phyloP scores from a whole-genome alignment of 1,140 invertebrate genomes.

The Caenorhabditis tropicalis region DNA sequence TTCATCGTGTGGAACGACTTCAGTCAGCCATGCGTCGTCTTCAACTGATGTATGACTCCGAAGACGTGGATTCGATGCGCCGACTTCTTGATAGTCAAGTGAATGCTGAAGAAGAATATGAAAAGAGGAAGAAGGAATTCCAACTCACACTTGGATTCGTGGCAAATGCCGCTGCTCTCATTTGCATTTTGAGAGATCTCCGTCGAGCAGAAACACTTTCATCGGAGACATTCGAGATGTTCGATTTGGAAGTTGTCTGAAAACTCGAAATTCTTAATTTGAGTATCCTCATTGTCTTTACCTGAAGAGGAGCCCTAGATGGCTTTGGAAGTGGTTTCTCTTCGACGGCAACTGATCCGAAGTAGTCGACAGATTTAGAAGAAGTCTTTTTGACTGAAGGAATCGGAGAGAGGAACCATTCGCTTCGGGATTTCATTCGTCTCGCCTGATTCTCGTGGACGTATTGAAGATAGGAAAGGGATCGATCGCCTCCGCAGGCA shows the following conservation, averaged over 20 bases:
- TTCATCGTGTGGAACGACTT: not conserved
- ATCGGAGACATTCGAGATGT: not conserved
- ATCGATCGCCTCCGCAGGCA: conserved; percentile 75
- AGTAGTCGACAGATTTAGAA: conserved; percentile 59
- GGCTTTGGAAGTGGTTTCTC: not conserved
- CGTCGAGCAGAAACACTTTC: not conserved
- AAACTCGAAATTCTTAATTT: not conserved
- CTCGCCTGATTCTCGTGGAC: conserved; percentile 91
- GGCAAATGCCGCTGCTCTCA: conserved; percentile 6
- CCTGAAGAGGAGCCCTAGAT: not conserved
- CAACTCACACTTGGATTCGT: conserved; percentile 1
- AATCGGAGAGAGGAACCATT: conserved; percentile 78
- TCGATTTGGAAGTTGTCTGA: conserved; percentile 21
- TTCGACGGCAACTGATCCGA: not conserved
- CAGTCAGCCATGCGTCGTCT: conserved; percentile 16
- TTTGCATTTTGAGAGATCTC: conserved; percentile 20
- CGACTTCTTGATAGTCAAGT: conserved; percentile 10
- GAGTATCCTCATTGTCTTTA: not conserved
- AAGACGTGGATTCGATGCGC: conserved; percentile 13
- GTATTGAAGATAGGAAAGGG: conserved; percentile 87
- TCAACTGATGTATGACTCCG: conserved; percentile 15
- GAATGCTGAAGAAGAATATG: not conserved
- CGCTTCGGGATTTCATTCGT: conserved; percentile 88
- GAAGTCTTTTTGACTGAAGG: conserved; percentile 49
- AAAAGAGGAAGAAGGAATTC: no score